These are phyloP conservation scores for Heliangelus exortis DNA, from an alignment of 2,797 vertebrate genomes.

Conservation along the genomic window DNA sequence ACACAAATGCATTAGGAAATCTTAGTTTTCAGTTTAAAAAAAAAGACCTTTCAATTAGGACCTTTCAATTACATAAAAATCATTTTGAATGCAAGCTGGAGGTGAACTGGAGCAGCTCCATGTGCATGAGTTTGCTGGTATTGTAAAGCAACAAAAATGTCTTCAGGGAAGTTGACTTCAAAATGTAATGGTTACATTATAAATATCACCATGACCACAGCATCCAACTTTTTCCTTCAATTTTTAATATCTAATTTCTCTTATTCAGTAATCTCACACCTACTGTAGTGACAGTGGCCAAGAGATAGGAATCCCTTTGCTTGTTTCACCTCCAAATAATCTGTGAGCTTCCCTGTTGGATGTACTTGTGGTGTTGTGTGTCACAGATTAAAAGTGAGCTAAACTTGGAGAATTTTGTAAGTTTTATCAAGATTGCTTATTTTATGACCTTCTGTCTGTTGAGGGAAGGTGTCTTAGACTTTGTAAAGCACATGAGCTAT, in stretches of 20 bases:
- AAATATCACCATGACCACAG: neutral
- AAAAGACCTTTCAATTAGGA: neutral
- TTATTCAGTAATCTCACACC: neutral
- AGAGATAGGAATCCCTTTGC: neutral
- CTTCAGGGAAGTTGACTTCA: neutral
- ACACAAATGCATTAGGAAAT: neutral
- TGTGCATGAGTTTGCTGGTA: rapidly evolving
- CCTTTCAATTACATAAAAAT: neutral
- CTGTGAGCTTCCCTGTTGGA: neutral
- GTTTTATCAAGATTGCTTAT: neutral
- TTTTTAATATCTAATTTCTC: neutral
- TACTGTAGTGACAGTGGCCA: neutral
- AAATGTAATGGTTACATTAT: neutral
- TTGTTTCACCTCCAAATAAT: neutral
- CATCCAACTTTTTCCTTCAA: neutral
- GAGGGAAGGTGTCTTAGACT: neutral
- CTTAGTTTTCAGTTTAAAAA: neutral
- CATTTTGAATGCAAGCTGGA: neutral
- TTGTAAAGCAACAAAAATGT: neutral
- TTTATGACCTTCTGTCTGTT: neutral
- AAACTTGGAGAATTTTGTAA: neutral
- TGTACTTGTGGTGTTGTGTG: neutral
- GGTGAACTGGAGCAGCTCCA: neutral
- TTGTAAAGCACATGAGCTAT: neutral
- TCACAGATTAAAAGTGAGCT: neutral